Evolutionary conservation across 2,888 invertebrate genomes (phyloP), one percentile per base, ranked within the genome.

Genomic region (Pelosia muscerda): DNA sequence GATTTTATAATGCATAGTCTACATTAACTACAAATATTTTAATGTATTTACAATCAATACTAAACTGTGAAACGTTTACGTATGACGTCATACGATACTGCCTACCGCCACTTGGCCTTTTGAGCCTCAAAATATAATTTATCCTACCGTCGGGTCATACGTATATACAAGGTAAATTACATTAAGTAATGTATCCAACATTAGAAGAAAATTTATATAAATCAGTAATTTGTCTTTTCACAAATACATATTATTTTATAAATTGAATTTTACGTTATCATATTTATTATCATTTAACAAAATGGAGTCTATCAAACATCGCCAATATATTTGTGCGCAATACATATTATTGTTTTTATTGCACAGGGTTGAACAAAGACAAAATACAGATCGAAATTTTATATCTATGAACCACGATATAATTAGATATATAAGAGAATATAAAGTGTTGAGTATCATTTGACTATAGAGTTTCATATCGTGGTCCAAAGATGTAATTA

Each of bases 141-240:
- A 88, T 83, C 80, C 88, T 89, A 91, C 87, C 87, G 84, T 87
- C 90, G 85, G 85, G 93, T 90, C 94, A 93, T 93, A 94, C 94
- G 94, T 94, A 93, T 94, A 87, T 94, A 94, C 94, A 93, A 89
- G 90, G 88, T 93, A 88, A 90, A 91, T 91, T 92, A 93, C 91
- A 92, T 86, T 82, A 65, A 42, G 57, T 69, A 87, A 87, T 87
- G 87, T 89, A 88, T 90, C 83, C 90, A 92, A 91, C 90, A 87
- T 90, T 89, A 88, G 86, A 89, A 86, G 89, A 89, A 86, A 89
- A 88, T 88, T 85, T 90, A 88, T 87, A 87, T 88, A 88, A 84
- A 85, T 89, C 85, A 84, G 83, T 88, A 84, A 84, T 85, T 88
- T 89, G 79, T 88, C 82, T 82, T 84, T 85, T 86, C 85, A 85